phyloP scores from a whole-genome alignment of 2,888 invertebrate genomes.

The Hirtodrosophila duncani region DNA sequence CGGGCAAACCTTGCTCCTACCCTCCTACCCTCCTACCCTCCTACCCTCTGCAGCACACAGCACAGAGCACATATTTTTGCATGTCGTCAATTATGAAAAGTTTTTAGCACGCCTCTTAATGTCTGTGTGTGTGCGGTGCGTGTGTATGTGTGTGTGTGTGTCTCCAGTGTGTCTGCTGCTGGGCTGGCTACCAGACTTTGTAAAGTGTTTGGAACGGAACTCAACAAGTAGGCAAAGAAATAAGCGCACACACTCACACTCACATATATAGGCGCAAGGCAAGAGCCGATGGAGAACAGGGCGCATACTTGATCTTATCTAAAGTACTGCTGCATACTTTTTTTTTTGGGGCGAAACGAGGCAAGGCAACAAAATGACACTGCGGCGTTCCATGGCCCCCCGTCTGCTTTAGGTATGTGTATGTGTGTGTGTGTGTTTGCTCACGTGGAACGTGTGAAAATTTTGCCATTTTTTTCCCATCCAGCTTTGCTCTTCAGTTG shows the following conservation, averaged over 20 bases:
- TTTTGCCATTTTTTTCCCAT: slow-evolving; percentile 29
- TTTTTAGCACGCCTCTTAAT: slow-evolving; percentile 46
- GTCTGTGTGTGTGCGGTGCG: slow-evolving; percentile 1
- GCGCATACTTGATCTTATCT: slow-evolving; percentile 49
- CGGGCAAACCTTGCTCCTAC: neutral
- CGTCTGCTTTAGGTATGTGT: too few relatives aligned
- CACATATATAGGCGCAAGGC: neutral
- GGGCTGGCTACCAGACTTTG: too few relatives aligned
- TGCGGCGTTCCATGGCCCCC: neutral
- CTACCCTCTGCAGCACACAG: neutral
- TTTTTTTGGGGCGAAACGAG: slow-evolving; percentile 4
- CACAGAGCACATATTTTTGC: slow-evolving; percentile 23
- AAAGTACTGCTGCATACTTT: slow-evolving; percentile 29
- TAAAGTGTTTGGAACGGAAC: slow-evolving; percentile 20
- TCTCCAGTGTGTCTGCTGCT: too few relatives aligned
- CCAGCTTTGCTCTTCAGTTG: neutral
- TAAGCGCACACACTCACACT: neutral
- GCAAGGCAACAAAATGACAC: too few relatives aligned
- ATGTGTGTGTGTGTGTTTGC: too few relatives aligned
- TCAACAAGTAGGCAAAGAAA: slow-evolving; percentile 48
- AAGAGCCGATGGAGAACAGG: slow-evolving; percentile 10
- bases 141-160: slow-evolving; percentile 9
- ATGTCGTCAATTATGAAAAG: slow-evolving; percentile 66
- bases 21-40: neutral
- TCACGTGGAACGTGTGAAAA: slow-evolving; percentile 41